A percentile compares a stretch with the other conserved stretches of the same genome.
Conservation (phyloP, 2,113 vertebrate species). For the Phodopus roborovskii region DNA sequence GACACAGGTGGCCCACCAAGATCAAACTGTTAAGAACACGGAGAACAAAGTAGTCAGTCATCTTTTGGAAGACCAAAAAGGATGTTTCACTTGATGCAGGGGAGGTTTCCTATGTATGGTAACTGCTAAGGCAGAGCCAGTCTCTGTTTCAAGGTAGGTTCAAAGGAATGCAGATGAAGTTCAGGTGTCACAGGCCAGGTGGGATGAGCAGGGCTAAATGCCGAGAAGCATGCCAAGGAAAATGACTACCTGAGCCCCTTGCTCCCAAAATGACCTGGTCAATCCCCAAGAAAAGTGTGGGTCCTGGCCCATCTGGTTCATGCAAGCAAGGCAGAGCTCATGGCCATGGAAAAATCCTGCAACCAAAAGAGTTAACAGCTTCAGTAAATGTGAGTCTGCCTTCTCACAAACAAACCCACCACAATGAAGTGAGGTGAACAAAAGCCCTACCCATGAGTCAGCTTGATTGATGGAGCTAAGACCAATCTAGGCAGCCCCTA, state of each 20-base stretch:
- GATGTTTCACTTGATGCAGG: rapidly evolving
- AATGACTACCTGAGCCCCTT: background rate
- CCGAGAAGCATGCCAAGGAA: background rate
- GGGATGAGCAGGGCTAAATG: background rate
- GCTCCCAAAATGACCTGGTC: background rate
- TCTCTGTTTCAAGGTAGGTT: rapidly evolving
- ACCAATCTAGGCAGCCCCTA: rapidly evolving
- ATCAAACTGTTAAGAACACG: background rate
- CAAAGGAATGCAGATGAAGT: too few relatives aligned
- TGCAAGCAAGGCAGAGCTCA: background rate
- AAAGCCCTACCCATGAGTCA: background rate
- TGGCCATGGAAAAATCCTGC: background rate
- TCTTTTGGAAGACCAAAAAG: slow-evolving; percentile 28
- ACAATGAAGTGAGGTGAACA: background rate
- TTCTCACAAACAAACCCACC: background rate
- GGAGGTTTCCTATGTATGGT: background rate
- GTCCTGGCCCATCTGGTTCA: background rate
- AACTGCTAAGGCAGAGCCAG: slow-evolving; percentile 42
- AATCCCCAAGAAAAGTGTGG: rapidly evolving
- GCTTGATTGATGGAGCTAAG: background rate
- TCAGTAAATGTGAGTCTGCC: background rate
- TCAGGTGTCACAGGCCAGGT: background rate
- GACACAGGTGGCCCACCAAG: background rate
- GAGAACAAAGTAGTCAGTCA: background rate
- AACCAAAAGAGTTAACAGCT: background rate